Base-by-base conservation (phyloP, 2,797 vertebrate species). In the Huso huso region DNA sequence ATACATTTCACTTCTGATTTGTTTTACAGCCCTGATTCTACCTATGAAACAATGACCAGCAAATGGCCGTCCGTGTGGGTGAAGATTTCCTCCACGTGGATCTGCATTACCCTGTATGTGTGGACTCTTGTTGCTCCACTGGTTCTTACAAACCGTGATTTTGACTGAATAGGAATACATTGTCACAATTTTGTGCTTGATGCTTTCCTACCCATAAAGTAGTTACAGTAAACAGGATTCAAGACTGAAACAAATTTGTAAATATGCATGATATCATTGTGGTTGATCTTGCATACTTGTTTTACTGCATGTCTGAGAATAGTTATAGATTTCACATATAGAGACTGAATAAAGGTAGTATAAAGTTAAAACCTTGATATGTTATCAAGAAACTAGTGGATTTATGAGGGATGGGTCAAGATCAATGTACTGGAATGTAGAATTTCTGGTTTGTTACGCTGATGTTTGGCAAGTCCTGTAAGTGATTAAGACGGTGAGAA, bases 51-150 rank as follows among this genome's bases (percentile, higher is more conserved):
- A 0, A 97, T 99, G 94, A 96, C 93, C 55, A 98, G 95, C 83
- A 94, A 92, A 61, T 98, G 95, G 96, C 96, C 96, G 0, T 92
- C 96, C 0, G 96, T 99, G 66, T 99, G 96, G 96, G 96, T 98
- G 85, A 99, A 99, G 86, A 95, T 99, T 62, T 93, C 90, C 7
- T 98, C 96, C 79, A 96, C 93, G 78, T 99, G 96, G 96, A 94
- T 99, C 71, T 96, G 96, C 79, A 90, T 99, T 0, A 86, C 92
- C 57, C 90, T 99, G 0, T 99, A 99, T 0, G 93, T 97, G 67
- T 99, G 96, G 96, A 99, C 96, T 15, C 88, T 99, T 79, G 90
- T 93, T 76, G 96, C 96, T 3, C 96, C 96, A 0, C 89, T 99
- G 74, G 94, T 99, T 76, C 90, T 99, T 11, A 93, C 93, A 82